Evolutionary conservation across 2,888 invertebrate species (phyloP), one percentile per base, ranked within the genome.

Genomic region (Cosmopolites sordidus): DNA sequence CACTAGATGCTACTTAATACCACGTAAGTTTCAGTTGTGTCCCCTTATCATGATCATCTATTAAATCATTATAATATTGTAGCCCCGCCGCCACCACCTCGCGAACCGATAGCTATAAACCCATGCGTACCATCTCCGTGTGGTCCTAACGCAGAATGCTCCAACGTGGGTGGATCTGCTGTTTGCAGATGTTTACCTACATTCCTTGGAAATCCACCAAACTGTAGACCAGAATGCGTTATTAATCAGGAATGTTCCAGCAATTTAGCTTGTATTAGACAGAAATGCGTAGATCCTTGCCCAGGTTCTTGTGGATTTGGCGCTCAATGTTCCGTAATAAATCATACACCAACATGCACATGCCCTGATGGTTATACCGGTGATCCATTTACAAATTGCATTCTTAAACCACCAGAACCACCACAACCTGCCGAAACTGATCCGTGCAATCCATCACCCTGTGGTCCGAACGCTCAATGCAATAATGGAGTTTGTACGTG

Each of bases 71-170:
- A 30, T 48, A 41, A 62, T 66, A 22, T 22, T 33, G 60, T 59
- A 66, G 67, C 66, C 47, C 66, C 67, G 12, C 64, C 62, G 30
- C 56, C 59, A 33, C 11, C 33, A 12, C 4, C 12, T 6, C 11
- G 11, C 12, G 33, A 33, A 5, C n/a, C 11, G 46, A 63, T 69
- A 9, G 8, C 3, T 46, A 63, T 69, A 2, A 78, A 81, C 62
- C 84, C 83, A 9, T 86, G 86, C 63, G 74, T 81, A 43, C 90
- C 90, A 45, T 84, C 87, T 27, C 89, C 89, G 0, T 90, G 90
- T 66, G 90, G 90, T 15, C 81, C 88, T 4, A 88, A 90, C 68
- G 84, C 87, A 62, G 79, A 85, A 66, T 91, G 91, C 67, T 81
- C 81, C 51, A 84, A 83, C 64, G 71, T 81, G 47, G 67, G 67